phyloP scores from a whole-genome alignment of 2,888 invertebrate genomes.

The Penaeus monodon region DNA sequence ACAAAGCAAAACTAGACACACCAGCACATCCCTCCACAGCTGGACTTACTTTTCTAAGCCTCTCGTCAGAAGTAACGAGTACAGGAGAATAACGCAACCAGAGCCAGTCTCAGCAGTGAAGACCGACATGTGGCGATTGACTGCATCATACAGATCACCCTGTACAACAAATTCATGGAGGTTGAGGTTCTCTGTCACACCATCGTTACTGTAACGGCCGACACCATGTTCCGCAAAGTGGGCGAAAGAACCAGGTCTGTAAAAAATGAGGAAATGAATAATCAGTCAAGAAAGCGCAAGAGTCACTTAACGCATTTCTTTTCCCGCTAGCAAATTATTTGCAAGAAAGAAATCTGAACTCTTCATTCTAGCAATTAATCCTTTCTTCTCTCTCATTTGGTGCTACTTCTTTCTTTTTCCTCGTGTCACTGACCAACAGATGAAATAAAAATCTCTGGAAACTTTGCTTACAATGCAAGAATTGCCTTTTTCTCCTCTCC shows the following conservation, averaged over 20 bases:
- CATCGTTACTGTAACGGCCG: constrained; percentile 66
- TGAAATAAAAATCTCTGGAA: not conserved
- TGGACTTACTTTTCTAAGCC: constrained; percentile 70
- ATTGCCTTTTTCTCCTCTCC: constrained; percentile 64
- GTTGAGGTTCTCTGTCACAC: constrained; percentile 66
- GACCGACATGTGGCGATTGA: constrained; percentile 68
- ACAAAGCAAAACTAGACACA: not conserved
- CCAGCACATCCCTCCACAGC: not conserved
- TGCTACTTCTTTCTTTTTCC: not conserved
- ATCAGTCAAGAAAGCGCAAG: no score
- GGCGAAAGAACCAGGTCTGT: constrained; percentile 62
- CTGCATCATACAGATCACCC: constrained; percentile 67
- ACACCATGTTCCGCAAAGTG: constrained; percentile 61
- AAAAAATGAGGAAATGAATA: not conserved
- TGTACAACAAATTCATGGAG: constrained; percentile 67
- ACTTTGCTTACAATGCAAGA: constrained; percentile 65
- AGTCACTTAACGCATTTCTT: not conserved
- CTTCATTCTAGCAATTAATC: not conserved
- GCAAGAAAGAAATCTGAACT: not conserved
- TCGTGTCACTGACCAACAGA: not conserved
- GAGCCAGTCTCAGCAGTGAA: constrained; percentile 67
- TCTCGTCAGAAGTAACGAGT: constrained; percentile 72
- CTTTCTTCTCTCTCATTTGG: not conserved
- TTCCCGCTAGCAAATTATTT: not conserved
- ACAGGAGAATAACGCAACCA: constrained; percentile 71